These are phyloP conservation scores for Oceanites oceanicus DNA, from an alignment of 2,113 vertebrate genomes.

Conservation along the genomic window DNA sequence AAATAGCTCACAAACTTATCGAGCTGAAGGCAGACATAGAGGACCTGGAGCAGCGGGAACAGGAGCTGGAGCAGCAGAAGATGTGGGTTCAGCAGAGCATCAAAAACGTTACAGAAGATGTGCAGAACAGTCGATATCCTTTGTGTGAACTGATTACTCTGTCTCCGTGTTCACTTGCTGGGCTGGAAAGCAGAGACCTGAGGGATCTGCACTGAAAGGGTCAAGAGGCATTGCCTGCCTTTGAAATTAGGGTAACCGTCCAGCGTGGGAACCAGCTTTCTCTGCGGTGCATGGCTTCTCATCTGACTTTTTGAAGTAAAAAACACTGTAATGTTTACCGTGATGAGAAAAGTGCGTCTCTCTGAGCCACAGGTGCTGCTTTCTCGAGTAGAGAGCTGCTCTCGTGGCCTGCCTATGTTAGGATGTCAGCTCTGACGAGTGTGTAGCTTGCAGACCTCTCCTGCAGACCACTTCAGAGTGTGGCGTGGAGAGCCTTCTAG, in stretches of 20 bases:
- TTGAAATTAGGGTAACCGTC: neutral
- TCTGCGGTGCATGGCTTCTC: neutral
- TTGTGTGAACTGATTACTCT: neutral
- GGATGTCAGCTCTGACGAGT: neutral
- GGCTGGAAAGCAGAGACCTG: neutral
- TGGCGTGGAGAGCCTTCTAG: neutral
- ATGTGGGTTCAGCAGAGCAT: conserved; percentile 99
- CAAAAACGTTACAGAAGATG: conserved; percentile 95
- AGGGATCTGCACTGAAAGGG: neutral
- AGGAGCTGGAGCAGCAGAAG: conserved; percentile 95
- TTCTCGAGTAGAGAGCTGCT: neutral
- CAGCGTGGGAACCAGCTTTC: neutral
- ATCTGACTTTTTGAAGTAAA: neutral
- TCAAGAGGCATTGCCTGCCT: neutral
- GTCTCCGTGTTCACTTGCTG: rapidly evolving
- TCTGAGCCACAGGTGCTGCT: neutral
- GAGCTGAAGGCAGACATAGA: conserved; percentile 97
- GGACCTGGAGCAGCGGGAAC: conserved; percentile 89
- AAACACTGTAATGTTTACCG: neutral
- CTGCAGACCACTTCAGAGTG: neutral
- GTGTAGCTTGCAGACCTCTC: neutral
- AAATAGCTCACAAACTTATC: conserved; percentile 96
- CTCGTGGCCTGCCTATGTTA: neutral
- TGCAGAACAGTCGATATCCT: conserved; percentile 98
- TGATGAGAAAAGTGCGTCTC: neutral